phyloP scores from a whole-genome alignment of 37 sponge, comb jelly and placozoan species.

The Haliclona indistincta region DNA sequence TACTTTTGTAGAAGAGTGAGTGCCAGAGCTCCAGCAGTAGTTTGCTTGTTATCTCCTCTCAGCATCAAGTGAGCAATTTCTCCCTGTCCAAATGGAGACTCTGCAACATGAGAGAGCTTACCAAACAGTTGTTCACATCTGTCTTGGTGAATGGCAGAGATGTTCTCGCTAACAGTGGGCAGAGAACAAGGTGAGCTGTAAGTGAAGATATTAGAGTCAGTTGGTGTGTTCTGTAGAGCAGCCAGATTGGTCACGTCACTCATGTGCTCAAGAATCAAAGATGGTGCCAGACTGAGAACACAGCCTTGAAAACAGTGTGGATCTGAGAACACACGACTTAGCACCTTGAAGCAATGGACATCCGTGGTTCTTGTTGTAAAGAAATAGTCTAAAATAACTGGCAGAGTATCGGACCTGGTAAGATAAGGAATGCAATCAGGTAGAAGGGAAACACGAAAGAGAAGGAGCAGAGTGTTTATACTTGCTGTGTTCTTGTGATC shows the following conservation, averaged over 20 bases:
- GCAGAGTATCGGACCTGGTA: conserved; percentile 30
- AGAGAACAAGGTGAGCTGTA: too few species aligned
- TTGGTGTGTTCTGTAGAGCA: not conserved
- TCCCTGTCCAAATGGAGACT: conserved; percentile 73
- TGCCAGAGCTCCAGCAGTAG: conserved; percentile 49
- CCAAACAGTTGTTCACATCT: conserved; percentile 27
- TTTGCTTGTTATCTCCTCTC: conserved; percentile 51
- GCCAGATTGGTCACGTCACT: not conserved
- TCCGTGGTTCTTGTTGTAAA: conserved; percentile 2
- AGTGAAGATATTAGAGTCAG: too few species aligned
- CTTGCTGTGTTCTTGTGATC: not conserved
- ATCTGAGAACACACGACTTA: conserved; percentile 43
- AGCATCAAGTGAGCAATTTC: conserved; percentile 60
- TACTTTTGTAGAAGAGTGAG: conserved; percentile 60
- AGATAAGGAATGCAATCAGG: conserved; percentile 44
- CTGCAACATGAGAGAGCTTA: conserved; percentile 32
- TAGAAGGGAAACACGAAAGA: conserved; percentile 58
- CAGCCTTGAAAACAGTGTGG: conserved; percentile 62
- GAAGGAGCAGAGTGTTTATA: conserved; percentile 31
- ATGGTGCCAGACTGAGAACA: conserved; percentile 24
- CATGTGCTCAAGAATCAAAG: conserved; percentile 18
- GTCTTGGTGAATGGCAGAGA: too few species aligned
- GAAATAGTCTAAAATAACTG: conserved; percentile 45
- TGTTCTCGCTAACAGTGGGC: too few species aligned
- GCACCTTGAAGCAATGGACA: conserved; percentile 48